Percentiles rank a stretch among this genome's conserved stretches.
These are phyloP conservation scores for Lerema accius DNA, from an alignment of 1,140 invertebrate species.

Conservation along the genomic window DNA sequence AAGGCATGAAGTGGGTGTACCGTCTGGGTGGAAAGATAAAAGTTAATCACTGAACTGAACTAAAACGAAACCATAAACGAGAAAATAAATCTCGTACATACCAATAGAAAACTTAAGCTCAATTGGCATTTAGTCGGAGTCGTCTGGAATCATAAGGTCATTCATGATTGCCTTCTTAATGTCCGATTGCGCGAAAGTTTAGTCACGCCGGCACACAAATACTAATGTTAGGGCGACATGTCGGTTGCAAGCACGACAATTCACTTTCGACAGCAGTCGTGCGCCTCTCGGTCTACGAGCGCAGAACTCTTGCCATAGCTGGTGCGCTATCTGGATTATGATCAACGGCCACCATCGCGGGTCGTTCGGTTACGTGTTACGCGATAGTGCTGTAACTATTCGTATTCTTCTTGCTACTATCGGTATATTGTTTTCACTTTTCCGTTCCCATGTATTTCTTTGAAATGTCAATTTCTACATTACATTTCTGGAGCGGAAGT, in stretches of 20 bases:
- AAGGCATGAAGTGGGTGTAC: no score
- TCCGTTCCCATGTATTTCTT: background rate
- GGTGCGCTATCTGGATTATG: conserved; percentile 70
- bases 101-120: conserved; percentile 17
- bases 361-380: conserved; percentile 65
- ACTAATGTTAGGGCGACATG: conserved; percentile 54
- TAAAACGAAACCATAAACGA: conserved; percentile 13
- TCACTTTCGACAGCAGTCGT: conserved; percentile 75
- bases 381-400: conserved; percentile 37
- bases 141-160: conserved; percentile 53
- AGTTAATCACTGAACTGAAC: no score
- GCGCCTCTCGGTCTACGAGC: conserved; percentile 63
- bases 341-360: conserved; percentile 67
- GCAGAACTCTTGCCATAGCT: conserved; percentile 59
- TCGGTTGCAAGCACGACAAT: conserved; percentile 61
- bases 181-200: conserved; percentile 57
- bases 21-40: no score
- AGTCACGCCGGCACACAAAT: conserved; percentile 57
- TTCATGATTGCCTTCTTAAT: conserved; percentile 58
- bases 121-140: conserved; percentile 55
- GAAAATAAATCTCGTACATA: conserved; percentile 24
- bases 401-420: background rate
- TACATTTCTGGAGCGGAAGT: conserved; percentile 18
- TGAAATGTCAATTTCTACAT: background rate
- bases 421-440: background rate